Evolutionary conservation across 2,888 invertebrate genomes (phyloP), one percentile per base, ranked within the genome.

Genomic region (Plagodis dolabraria): DNA sequence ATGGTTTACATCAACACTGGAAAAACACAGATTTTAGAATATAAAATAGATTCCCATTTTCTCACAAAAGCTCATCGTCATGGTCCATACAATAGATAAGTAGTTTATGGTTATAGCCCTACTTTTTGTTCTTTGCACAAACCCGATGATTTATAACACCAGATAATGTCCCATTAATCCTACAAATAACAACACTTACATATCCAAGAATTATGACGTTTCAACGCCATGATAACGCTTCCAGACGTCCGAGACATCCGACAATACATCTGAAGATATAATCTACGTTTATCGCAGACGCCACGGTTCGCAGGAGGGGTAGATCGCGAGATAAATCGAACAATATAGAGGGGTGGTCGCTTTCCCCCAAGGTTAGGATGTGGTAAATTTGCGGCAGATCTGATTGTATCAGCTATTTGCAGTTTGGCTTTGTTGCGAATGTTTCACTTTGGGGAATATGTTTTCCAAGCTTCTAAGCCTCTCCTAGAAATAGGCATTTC

Each of bases 261-360:
- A 60, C 52, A 11, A 12, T 47, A 46, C 45, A 45, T 36, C 50
- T n/a, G 47, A 10, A n/a, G 60, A 56, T 60, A 55, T 11, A 7
- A 60, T 60, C 55, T 40, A 6, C 36, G 47, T 49, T 54, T 45
- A 53, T 53, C 51, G 55, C 60, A 61, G 60, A 61, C 56, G 60
- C 60, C 60, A 61, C 60, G 60, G 48, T 61, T 34, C 38, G 42
- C 60, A 33, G 60, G 53, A 61, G 60, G 60, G 60, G 60, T 61
- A 61, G 60, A 61, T 61, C 53, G 45, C 45, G 12, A 61, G 60
- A 61, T 61, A 61, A 46, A 35, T 50, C 46, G 45, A 11, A 47
- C 55, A 49, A 44, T 40, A 53, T 33, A 38, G 51, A 57, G 51
- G 51, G 55, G 55, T 46, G n/a, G 53, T 8, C 48, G 50, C 50